phyloP scores from a whole-genome alignment of 2,113 vertebrate species.

The Amphilophus citrinellus region DNA sequence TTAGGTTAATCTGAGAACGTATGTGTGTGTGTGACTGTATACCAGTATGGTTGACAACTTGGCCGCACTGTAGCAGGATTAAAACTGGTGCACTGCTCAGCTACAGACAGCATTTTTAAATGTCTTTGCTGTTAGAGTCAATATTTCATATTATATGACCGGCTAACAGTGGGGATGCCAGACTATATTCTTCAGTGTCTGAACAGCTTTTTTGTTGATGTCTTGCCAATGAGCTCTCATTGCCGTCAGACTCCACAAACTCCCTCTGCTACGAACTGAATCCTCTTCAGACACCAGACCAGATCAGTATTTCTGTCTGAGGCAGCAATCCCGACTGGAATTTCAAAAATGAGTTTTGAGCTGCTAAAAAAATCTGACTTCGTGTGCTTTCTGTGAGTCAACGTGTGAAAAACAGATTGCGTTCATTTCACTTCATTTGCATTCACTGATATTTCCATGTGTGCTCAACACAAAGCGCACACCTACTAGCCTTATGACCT shows the following conservation, averaged over 20 bases:
- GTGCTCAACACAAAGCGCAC: conserved; percentile 20
- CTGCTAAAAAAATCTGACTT: background rate
- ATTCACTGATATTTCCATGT: background rate
- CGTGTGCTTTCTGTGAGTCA: background rate
- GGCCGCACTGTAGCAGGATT: background rate
- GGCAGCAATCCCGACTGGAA: background rate
- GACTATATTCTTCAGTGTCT: background rate
- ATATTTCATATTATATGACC: background rate
- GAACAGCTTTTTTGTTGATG: background rate
- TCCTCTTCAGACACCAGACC: background rate
- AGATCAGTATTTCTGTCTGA: conserved; percentile 8
- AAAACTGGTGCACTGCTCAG: background rate
- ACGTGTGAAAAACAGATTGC: background rate
- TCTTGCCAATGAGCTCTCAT: conserved; percentile 5
- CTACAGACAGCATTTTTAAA: background rate
- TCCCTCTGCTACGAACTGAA: background rate
- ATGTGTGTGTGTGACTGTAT: conserved; percentile 1
- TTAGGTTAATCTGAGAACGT: conserved; percentile 51
- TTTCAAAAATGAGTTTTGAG: conserved; percentile 17
- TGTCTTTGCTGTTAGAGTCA: background rate
- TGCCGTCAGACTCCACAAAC: background rate
- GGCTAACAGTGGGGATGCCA: background rate
- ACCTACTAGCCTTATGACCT: conserved; percentile 35
- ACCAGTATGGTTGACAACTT: conserved; percentile 4
- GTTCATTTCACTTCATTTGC: conserved; percentile 14